Conservation (phyloP, 2,113 vertebrate species). For the Romanogobio albipinnatus region DNA sequence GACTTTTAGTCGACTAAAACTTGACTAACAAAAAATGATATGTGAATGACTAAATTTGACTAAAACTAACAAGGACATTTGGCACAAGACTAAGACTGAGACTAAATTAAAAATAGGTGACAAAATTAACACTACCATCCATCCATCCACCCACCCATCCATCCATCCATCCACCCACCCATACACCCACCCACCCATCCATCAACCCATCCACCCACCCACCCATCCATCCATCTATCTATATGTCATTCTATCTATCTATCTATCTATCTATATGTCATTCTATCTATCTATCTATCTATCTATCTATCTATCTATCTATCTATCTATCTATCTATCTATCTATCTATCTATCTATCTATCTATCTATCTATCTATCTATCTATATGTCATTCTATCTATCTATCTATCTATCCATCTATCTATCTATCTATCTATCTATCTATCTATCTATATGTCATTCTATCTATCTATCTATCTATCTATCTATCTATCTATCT, state of each 20-base stretch:
- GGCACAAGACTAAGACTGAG: no score
- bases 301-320: background rate
- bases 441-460: accelerated
- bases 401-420: accelerated
- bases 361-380: background rate
- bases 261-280: background rate
- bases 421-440: background rate
- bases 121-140: no score
- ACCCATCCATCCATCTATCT: background rate
- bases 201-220: background rate
- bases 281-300: background rate
- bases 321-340: accelerated
- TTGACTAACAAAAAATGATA: no score
- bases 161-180: background rate
- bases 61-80: no score
- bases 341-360: background rate
- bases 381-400: background rate
- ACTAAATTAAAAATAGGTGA: no score
- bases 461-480: background rate
- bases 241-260: background rate
- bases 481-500: background rate
- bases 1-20: no score
- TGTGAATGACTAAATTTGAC: no score
- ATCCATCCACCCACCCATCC: background rate
- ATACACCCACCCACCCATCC: background rate